Evolutionary conservation across 2,888 invertebrate species (phyloP).

Genomic region (Drosophila neonasuta): DNA sequence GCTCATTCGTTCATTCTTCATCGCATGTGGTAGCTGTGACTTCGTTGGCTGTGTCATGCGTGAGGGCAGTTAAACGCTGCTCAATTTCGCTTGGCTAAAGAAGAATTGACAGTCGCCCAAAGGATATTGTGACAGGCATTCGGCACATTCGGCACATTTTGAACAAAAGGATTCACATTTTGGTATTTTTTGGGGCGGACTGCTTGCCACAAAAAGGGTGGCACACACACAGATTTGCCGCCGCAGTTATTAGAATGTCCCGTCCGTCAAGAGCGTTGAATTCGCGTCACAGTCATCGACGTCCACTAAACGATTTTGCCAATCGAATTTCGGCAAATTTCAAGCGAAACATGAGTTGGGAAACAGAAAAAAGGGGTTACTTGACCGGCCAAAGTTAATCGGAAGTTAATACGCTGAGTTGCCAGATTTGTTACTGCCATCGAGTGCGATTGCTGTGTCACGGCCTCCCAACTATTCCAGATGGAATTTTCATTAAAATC

Average conservation of each 20-base stretch:
- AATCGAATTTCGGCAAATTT: slow-evolving; percentile 74
- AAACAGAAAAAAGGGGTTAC: slow-evolving; percentile 60
- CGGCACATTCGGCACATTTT: slow-evolving; percentile 56
- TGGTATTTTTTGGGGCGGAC: slow-evolving; percentile 31
- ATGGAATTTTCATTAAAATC: slow-evolving; percentile 78
- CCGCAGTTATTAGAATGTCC: slow-evolving; percentile 65
- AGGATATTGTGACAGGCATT: slow-evolving; percentile 77
- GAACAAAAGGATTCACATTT: slow-evolving; percentile 59
- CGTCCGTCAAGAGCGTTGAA: slow-evolving; percentile 15
- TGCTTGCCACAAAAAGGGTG: slow-evolving; percentile 57
- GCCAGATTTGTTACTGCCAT: slow-evolving; percentile 67
- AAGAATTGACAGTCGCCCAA: slow-evolving; percentile 70
- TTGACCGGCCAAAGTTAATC: slow-evolving; percentile 81
- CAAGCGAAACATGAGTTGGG: slow-evolving; percentile 46
- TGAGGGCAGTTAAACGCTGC: slow-evolving; percentile 61
- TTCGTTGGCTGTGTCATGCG: slow-evolving; percentile 56
- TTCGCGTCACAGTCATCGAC: slow-evolving; percentile 26
- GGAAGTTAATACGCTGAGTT: slow-evolving; percentile 82
- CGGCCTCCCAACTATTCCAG: slow-evolving; percentile 70
- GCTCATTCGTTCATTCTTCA: slow-evolving; percentile 11
- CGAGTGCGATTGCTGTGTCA: slow-evolving; percentile 51
- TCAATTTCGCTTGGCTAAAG: slow-evolving; percentile 47
- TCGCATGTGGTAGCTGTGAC: slow-evolving; percentile 25
- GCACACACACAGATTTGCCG: slow-evolving; percentile 34
- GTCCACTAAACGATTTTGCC: slow-evolving; percentile 73